Evolutionary conservation across 1,140 invertebrate species (phyloP).

Genomic region (Lasioglossum albipes): DNA sequence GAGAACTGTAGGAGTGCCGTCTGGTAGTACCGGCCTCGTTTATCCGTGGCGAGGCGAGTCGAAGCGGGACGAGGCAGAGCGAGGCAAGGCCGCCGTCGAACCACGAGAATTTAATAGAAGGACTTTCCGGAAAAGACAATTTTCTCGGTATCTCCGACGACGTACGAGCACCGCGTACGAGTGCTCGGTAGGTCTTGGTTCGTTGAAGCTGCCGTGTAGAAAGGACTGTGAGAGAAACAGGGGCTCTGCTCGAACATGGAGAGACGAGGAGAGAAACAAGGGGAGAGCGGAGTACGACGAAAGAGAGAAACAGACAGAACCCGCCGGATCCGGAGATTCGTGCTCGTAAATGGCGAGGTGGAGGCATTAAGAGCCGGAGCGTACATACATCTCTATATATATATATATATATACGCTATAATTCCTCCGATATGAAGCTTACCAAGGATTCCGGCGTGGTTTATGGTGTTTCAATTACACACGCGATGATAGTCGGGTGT

Average conservation of each 20-base stretch:
- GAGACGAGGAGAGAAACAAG: slow-evolving; percentile 14
- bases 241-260: not conserved
- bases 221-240: not conserved
- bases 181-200: not conserved
- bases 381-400: not conserved
- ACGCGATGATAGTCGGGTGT: slow-evolving; percentile 60
- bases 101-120: slow-evolving; percentile 58
- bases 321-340: slow-evolving; percentile 24
- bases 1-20: not conserved
- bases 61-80: not conserved
- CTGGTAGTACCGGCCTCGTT: slow-evolving; percentile 40
- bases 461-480: slow-evolving; percentile 71
- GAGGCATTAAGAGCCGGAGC: slow-evolving; percentile 42
- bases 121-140: slow-evolving; percentile 57
- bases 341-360: slow-evolving; percentile 41
- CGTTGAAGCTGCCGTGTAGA: not conserved
- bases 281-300: not conserved
- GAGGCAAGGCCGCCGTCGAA: slow-evolving; percentile 42
- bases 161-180: slow-evolving; percentile 2
- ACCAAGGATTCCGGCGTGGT: slow-evolving; percentile 53
- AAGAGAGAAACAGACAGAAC: not conserved
- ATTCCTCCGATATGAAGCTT: slow-evolving; percentile 62
- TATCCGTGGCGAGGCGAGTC: slow-evolving; percentile 27
- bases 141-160: slow-evolving; percentile 54
- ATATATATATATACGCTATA: slow-evolving; percentile 50